phyloP scores from a whole-genome alignment of 2,113 vertebrate species.

The Nesoenas mayeri region DNA sequence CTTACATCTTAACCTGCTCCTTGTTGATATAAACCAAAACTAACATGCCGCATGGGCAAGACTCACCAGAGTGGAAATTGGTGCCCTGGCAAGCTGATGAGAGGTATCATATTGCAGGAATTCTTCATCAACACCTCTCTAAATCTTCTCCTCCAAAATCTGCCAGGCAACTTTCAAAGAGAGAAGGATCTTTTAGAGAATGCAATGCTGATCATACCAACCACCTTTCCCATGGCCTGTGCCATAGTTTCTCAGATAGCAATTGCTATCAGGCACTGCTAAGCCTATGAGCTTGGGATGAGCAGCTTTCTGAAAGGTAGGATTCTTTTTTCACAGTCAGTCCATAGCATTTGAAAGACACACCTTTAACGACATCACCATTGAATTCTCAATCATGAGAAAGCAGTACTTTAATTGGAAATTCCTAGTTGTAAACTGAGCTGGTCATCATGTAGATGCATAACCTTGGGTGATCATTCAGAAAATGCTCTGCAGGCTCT shows the following conservation, averaged over 20 bases:
- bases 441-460: neutral
- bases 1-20: neutral
- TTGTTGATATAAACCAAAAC: neutral
- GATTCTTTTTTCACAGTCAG: neutral
- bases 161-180: neutral
- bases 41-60: neutral
- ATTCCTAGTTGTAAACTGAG: neutral
- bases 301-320: neutral
- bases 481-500: neutral
- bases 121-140: neutral
- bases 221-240: neutral
- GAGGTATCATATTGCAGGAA: neutral
- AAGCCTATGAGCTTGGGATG: neutral
- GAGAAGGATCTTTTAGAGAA: neutral
- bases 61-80: neutral
- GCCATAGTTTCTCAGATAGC: rapidly evolving
- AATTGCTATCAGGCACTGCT: neutral
- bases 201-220: neutral
- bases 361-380: neutral
- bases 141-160: neutral
- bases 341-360: neutral
- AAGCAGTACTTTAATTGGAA: neutral
- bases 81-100: neutral
- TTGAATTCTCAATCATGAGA: neutral
- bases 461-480: neutral